Evolutionary conservation across 2,888 invertebrate genomes (phyloP).

Genomic region (Orthonevra nobilis): DNA sequence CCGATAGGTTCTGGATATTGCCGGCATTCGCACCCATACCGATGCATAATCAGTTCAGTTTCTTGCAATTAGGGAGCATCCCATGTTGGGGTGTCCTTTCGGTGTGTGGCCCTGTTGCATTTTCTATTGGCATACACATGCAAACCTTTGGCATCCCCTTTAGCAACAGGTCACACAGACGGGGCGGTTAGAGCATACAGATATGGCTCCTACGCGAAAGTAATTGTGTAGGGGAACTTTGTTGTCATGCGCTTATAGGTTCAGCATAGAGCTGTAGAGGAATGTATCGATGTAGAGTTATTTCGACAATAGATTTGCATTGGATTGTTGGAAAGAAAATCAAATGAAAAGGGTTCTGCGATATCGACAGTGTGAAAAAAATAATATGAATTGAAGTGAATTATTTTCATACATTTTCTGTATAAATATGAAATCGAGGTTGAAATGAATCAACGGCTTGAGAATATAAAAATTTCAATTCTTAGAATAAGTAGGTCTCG

Average conservation of each 20-base stretch:
- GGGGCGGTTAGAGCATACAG: neutral
- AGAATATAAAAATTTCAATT: no score
- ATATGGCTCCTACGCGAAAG: constrained; percentile 22
- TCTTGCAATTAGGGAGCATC: constrained; percentile 45
- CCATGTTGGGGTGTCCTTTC: neutral
- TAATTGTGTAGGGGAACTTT: constrained; percentile 39
- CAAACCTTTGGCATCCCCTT: constrained; percentile 31
- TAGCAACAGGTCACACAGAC: constrained; percentile 67
- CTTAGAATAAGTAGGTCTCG: no score
- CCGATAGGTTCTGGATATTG: constrained; percentile 63
- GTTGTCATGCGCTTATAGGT: constrained; percentile 49
- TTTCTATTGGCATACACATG: constrained; percentile 22
- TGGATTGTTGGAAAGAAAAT: no score
- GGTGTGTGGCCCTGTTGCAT: constrained; percentile 57
- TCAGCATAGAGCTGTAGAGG: constrained; percentile 20
- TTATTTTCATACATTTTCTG: no score
- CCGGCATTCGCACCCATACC: constrained; percentile 59
- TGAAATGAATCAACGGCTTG: no score
- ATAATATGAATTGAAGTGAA: no score
- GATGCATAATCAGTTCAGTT: constrained; percentile 4
- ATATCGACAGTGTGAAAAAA: no score
- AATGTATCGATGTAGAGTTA: constrained; percentile 23
- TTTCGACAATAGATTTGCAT: no score
- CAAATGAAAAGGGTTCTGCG: no score
- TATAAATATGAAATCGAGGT: no score